These are phyloP conservation scores for Pelmatolapia mariae DNA, from an alignment of 2,113 vertebrate genomes.

Conservation along the genomic window DNA sequence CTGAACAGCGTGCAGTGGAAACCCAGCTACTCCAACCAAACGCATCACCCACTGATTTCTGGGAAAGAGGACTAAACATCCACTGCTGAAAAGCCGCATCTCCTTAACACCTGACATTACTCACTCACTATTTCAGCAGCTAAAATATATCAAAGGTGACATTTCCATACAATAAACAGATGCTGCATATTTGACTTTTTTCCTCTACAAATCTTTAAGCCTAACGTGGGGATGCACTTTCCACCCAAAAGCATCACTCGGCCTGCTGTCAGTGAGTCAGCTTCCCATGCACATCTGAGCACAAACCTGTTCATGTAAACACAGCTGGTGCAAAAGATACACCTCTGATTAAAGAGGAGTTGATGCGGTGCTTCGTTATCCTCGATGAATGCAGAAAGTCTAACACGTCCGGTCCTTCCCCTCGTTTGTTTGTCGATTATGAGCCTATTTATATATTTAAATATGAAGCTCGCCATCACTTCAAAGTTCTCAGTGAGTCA, in stretches of 20 bases:
- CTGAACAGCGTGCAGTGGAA: background rate
- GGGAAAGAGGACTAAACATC: background rate
- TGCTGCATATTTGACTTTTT: background rate
- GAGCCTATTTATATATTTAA: background rate
- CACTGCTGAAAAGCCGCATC: background rate
- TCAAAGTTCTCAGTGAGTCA: background rate
- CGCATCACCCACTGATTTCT: background rate
- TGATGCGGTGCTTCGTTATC: background rate
- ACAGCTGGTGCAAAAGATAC: background rate
- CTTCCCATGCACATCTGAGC: background rate
- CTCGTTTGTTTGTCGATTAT: background rate
- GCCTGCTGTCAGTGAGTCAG: background rate
- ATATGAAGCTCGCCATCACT: background rate
- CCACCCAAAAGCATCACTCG: background rate
- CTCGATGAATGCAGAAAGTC: background rate
- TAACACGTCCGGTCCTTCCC: background rate
- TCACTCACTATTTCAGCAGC: background rate
- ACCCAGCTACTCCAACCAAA: background rate
- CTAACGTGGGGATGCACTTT: background rate
- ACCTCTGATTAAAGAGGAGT: background rate
- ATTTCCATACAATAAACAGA: background rate
- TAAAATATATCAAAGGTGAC: background rate
- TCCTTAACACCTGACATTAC: background rate
- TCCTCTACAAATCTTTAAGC: background rate
- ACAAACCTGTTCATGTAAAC: background rate